Conservation (phyloP, 2,113 vertebrate genomes). For the Cynocephalus volans region DNA sequence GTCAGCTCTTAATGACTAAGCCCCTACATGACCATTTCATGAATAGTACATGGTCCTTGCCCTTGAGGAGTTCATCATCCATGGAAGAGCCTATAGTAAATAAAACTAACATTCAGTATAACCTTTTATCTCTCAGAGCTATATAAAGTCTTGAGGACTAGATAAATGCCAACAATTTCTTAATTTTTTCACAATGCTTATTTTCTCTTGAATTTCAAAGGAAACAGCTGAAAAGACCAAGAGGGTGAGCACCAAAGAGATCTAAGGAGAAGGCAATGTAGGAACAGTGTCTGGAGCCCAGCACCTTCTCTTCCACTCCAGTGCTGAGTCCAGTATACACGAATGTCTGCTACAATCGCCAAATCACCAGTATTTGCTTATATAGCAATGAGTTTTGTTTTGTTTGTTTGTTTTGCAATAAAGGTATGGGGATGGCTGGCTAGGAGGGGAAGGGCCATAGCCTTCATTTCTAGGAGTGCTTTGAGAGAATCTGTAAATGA, state of each 20-base stretch:
- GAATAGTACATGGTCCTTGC: background rate
- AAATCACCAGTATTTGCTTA: constrained; percentile 91
- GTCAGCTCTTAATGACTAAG: background rate
- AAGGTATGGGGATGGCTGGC: constrained; percentile 84
- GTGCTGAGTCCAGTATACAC: constrained; percentile 86
- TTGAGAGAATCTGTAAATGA: constrained; percentile 73
- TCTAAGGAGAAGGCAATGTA: constrained; percentile 86
- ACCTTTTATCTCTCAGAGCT: background rate
- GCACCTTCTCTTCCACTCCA: constrained; percentile 82
- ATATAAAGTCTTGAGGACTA: background rate
- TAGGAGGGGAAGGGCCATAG: constrained; percentile 82
- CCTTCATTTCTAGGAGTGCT: constrained; percentile 82
- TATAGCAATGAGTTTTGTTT: constrained; percentile 89
- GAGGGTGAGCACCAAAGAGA: constrained; percentile 95
- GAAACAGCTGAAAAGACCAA: constrained; percentile 96
- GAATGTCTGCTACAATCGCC: constrained; percentile 86
- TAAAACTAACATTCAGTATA: constrained; percentile 6
- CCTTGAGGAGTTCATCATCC: background rate
- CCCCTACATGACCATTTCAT: background rate
- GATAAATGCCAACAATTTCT: background rate
- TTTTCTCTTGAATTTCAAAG: constrained; percentile 87
- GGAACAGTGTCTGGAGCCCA: constrained; percentile 75
- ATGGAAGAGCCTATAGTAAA: background rate
- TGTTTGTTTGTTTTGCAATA: constrained; percentile 86
- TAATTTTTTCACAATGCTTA: background rate